phyloP scores from a whole-genome alignment of 2,113 vertebrate species.

The Paradoxurus hermaphroditus region DNA sequence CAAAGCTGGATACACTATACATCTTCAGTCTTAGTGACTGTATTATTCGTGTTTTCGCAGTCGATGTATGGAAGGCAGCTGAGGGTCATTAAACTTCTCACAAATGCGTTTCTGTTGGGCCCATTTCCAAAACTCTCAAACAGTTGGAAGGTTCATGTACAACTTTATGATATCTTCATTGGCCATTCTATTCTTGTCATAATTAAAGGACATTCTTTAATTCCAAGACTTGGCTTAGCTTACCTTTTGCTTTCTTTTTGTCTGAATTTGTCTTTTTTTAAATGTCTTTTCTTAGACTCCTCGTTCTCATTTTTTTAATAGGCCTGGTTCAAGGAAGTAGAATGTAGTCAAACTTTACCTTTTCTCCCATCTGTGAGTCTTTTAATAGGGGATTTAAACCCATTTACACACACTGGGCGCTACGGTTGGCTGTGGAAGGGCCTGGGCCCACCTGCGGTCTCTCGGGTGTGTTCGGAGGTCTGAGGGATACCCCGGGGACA shows the following conservation, averaged over 20 bases:
- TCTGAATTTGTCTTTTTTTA: neutral
- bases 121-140: neutral
- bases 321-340: neutral
- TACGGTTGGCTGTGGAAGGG: accelerated
- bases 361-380: neutral
- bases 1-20: neutral
- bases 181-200: neutral
- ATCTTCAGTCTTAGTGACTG: neutral
- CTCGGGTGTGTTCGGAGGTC: neutral
- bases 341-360: neutral
- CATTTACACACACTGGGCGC: neutral
- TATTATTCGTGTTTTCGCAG: neutral
- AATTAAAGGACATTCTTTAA: neutral
- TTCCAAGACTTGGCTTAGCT: neutral
- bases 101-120: neutral
- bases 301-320: neutral
- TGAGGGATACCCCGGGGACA: neutral
- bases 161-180: neutral
- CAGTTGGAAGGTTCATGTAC: neutral
- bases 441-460: neutral
- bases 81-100: neutral
- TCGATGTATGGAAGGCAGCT: neutral
- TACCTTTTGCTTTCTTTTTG: neutral
- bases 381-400: neutral
- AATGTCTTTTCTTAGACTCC: neutral